Conservation (phyloP, 2,113 vertebrate species). For the Manacus vitellinus region DNA sequence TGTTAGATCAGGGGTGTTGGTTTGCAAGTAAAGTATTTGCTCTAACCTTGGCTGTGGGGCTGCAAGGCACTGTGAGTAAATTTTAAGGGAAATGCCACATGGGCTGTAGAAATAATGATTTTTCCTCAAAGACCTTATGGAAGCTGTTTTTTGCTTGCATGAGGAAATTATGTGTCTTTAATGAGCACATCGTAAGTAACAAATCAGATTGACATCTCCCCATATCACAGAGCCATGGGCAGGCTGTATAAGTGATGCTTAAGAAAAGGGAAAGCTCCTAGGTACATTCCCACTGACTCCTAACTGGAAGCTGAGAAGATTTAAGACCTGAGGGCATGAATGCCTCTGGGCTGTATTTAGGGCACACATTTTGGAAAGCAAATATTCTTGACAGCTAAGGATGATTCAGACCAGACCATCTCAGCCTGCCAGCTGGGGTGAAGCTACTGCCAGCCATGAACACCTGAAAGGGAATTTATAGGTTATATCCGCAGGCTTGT, state of each 20-base stretch:
- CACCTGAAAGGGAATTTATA: neutral
- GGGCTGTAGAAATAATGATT: neutral
- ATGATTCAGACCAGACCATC: neutral
- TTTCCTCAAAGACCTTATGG: neutral
- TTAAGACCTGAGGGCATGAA: neutral
- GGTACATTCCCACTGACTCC: neutral
- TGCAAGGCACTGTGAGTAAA: neutral
- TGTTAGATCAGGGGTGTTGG: neutral
- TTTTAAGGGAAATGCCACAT: neutral
- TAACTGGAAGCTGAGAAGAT: neutral
- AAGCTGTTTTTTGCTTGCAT: neutral
- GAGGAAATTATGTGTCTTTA: neutral
- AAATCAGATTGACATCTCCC: neutral
- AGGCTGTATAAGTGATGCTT: neutral
- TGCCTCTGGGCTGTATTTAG: neutral
- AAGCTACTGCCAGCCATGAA: neutral
- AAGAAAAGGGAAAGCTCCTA: neutral
- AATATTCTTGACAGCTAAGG: neutral
- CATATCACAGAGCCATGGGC: fast-evolving
- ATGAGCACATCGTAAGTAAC: neutral
- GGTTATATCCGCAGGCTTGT: neutral
- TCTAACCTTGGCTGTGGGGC: neutral
- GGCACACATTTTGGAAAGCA: fast-evolving
- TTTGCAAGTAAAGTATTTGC: neutral
- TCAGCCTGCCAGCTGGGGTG: neutral